phyloP scores from a whole-genome alignment of 2,797 vertebrate species.

The Cossypha niveicapilla region DNA sequence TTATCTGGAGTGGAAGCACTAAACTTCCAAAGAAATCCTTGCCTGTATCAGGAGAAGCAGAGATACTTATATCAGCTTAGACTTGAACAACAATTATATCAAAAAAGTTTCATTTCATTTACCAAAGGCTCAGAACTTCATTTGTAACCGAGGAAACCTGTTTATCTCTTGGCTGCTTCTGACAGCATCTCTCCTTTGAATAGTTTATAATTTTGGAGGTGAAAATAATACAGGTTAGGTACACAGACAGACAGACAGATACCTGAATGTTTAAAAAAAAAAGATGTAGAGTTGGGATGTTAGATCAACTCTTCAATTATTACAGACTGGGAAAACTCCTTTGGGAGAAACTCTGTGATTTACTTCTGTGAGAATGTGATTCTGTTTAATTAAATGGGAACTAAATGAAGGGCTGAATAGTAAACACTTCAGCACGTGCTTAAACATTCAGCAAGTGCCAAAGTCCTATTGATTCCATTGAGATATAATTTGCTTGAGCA shows the following conservation, averaged over 20 bases:
- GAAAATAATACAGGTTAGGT: neutral
- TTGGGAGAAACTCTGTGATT: constrained; percentile 23
- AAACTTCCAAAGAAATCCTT: constrained; percentile 59
- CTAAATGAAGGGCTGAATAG: constrained; percentile 43
- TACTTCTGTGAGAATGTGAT: constrained; percentile 22
- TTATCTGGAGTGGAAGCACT: constrained; percentile 69
- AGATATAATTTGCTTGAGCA: constrained; percentile 47
- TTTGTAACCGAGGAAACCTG: constrained; percentile 71
- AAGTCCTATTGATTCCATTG: constrained; percentile 35
- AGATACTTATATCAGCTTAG: constrained; percentile 57
- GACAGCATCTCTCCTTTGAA: constrained; percentile 27
- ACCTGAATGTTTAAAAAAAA: neutral
- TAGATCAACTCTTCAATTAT: constrained; percentile 20
- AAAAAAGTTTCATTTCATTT: constrained; percentile 74
- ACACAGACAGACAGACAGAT: neutral
- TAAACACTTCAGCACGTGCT: constrained; percentile 57
- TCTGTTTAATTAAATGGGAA: constrained; percentile 59
- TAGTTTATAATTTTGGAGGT: constrained; percentile 12
- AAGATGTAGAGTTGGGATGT: neutral
- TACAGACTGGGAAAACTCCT: constrained; percentile 9
- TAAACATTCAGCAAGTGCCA: constrained; percentile 41
- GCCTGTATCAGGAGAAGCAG: constrained; percentile 53
- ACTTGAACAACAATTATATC: constrained; percentile 40
- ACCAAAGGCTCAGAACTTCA: constrained; percentile 74
- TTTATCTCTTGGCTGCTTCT: constrained; percentile 56